These are phyloP conservation scores for Amiota minor DNA, from an alignment of 2,888 invertebrate species.

Conservation along the genomic window DNA sequence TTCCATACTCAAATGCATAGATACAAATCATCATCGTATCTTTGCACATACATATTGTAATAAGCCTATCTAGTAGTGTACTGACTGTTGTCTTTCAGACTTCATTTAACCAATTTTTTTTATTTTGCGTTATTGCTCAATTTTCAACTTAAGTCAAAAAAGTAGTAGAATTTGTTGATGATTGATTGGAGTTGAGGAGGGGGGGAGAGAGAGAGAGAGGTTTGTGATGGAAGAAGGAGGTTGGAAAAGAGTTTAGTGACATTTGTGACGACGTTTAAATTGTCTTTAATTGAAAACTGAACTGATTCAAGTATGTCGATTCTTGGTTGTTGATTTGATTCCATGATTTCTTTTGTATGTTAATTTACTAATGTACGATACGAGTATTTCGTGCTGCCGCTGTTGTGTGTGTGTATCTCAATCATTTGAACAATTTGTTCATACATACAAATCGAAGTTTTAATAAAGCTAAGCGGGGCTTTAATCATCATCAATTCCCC, in stretches of 20 bases:
- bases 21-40: slow-evolving; percentile 30
- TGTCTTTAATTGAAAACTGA: slow-evolving; percentile 60
- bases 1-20: no score
- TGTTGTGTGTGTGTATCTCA: neutral
- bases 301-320: slow-evolving; percentile 38
- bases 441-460: neutral
- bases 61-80: no score
- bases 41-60: slow-evolving; percentile 32
- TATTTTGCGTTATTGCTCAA: no score
- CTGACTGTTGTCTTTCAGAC: no score
- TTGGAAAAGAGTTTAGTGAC: slow-evolving; percentile 24
- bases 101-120: no score
- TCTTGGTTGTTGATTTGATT: neutral
- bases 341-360: slow-evolving; percentile 12
- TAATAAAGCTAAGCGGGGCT: neutral
- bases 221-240: no score
- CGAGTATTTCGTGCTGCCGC: neutral
- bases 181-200: no score
- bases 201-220: no score
- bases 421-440: neutral
- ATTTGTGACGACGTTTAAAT: slow-evolving; percentile 37
- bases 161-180: no score
- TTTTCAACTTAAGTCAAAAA: no score
- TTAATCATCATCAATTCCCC: neutral
- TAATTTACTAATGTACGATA: no score